phyloP scores from a whole-genome alignment of 2,113 vertebrate species.

The Myocastor coypus region DNA sequence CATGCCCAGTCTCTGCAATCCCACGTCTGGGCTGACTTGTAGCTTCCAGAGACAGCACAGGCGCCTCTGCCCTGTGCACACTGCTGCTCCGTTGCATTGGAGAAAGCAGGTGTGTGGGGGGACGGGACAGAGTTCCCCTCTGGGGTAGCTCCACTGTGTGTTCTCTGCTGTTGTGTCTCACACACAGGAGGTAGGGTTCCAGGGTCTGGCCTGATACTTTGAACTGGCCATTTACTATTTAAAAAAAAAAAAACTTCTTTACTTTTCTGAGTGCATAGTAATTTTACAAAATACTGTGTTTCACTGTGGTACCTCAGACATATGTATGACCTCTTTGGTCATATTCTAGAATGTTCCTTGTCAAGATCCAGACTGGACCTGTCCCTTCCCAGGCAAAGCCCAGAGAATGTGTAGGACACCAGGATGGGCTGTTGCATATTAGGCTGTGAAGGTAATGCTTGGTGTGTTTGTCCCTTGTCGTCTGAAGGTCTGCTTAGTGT shows the following conservation, averaged over 20 bases:
- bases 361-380: background rate
- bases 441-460: background rate
- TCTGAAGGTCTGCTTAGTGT: constrained; percentile 84
- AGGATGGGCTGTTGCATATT: background rate
- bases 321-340: background rate
- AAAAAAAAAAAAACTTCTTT: background rate
- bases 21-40: background rate
- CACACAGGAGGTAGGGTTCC: background rate
- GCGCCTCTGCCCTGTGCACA: background rate
- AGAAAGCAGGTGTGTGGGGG: background rate
- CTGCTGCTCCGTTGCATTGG: background rate
- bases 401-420: background rate
- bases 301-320: background rate
- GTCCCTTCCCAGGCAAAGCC: background rate
- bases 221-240: background rate
- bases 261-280: background rate
- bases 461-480: background rate
- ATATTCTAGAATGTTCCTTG: background rate
- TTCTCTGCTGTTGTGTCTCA: background rate
- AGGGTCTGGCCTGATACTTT: background rate
- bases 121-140: background rate
- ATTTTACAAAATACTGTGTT: background rate
- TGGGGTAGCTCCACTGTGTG: accelerated
- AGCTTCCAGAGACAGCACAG: background rate
- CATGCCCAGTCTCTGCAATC: background rate